Evolutionary conservation across 2,888 invertebrate genomes (phyloP).

Genomic region (Drosophila robusta): DNA sequence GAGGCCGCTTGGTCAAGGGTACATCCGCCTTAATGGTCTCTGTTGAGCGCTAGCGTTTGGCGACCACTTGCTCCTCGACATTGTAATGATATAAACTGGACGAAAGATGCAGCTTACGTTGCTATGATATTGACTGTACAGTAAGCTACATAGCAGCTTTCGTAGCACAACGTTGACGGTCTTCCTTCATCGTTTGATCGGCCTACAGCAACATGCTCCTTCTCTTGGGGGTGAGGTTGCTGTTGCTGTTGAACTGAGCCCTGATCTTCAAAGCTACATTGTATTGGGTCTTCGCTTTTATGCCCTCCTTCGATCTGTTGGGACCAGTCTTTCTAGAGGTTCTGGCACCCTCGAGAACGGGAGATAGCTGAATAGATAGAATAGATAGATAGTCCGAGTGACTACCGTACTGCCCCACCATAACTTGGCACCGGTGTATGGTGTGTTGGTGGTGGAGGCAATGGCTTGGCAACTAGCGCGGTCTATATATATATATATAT

Average conservation of each 20-base stretch:
- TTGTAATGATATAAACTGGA: too few species aligned
- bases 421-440: too few species aligned
- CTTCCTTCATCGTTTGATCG: background rate
- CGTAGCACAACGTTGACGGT: background rate
- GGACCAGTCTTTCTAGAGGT: background rate
- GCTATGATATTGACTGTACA: too few species aligned
- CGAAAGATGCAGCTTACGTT: too few species aligned
- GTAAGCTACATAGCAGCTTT: background rate
- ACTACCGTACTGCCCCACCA: too few species aligned
- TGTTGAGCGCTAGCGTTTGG: background rate
- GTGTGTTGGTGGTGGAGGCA: too few species aligned
- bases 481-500: too few species aligned
- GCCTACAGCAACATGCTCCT: background rate
- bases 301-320: background rate
- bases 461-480: too few species aligned
- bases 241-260: background rate
- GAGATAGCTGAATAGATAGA: too few species aligned
- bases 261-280: background rate
- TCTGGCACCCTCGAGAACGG: background rate
- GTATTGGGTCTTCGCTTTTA: background rate
- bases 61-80: background rate
- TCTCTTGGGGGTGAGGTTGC: background rate
- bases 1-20: background rate
- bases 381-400: too few species aligned
- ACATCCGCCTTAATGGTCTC: background rate